phyloP scores from a whole-genome alignment of 2,888 invertebrate genomes.

The Syrista parreyssii region DNA sequence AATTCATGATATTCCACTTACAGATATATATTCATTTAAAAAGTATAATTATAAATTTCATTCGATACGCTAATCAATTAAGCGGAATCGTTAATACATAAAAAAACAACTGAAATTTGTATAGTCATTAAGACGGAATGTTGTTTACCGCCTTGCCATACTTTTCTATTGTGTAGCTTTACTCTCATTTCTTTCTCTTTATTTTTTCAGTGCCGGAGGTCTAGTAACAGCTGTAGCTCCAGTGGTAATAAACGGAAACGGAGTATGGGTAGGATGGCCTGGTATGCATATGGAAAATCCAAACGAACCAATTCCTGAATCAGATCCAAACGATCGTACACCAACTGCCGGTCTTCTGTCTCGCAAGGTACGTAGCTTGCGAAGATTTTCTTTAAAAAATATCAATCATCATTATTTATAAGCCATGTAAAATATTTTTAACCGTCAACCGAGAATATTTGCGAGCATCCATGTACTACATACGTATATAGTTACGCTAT shows the following conservation, averaged over 20 bases:
- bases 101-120: background rate
- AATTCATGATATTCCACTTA: background rate
- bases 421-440: background rate
- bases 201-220: conserved; percentile 81
- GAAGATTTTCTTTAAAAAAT: conserved; percentile 6
- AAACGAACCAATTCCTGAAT: conserved; percentile 85
- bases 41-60: background rate
- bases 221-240: conserved; percentile 92
- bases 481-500: background rate
- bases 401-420: background rate
- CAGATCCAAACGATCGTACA: conserved; percentile 85
- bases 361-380: conserved; percentile 73
- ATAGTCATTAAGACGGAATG: background rate
- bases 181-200: background rate
- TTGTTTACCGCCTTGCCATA: background rate
- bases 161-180: background rate
- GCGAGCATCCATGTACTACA: background rate
- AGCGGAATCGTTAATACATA: background rate
- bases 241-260: conserved; percentile 85
- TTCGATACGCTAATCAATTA: background rate
- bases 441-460: background rate
- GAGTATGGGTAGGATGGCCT: conserved; percentile 93
- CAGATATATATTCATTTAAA: background rate
- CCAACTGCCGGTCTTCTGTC: conserved; percentile 89
- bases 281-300: conserved; percentile 85